These are phyloP conservation scores for Eremophila alpestris DNA, from an alignment of 2,797 vertebrate genomes.

Conservation along the genomic window DNA sequence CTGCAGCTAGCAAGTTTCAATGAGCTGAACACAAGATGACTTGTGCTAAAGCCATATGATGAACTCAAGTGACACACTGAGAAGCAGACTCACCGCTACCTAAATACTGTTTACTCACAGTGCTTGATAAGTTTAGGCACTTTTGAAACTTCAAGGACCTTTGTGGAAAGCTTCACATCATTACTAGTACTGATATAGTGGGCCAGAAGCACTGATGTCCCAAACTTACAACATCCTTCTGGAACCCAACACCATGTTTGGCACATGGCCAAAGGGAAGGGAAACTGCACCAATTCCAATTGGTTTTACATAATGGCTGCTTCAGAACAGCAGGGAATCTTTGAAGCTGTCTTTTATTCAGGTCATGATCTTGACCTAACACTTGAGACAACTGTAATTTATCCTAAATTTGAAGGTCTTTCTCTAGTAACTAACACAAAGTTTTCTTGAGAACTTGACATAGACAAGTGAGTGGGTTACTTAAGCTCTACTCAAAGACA, in stretches of 20 bases:
- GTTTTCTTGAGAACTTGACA: neutral
- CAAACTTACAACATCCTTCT: neutral
- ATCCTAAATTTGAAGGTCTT: neutral
- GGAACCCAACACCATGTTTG: neutral
- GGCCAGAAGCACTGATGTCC: neutral
- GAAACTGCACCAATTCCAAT: fast-evolving
- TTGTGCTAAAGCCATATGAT: neutral
- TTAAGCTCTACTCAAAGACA: neutral
- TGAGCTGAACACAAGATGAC: neutral
- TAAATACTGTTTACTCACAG: neutral
- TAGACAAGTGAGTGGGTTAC: neutral
- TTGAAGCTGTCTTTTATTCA: neutral
- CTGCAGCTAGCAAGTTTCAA: neutral
- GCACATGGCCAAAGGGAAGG: neutral
- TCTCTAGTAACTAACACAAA: neutral
- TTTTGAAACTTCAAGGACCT: neutral
- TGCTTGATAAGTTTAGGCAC: neutral
- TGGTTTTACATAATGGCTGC: neutral
- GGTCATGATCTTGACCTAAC: neutral
- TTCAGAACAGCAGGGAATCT: neutral
- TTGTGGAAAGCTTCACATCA: neutral
- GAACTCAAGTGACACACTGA: neutral
- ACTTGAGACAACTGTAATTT: neutral
- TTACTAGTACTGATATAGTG: neutral
- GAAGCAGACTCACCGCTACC: neutral